Base-by-base conservation (phyloP, 2,113 vertebrate genomes). In the Tauraco erythrolophus region DNA sequence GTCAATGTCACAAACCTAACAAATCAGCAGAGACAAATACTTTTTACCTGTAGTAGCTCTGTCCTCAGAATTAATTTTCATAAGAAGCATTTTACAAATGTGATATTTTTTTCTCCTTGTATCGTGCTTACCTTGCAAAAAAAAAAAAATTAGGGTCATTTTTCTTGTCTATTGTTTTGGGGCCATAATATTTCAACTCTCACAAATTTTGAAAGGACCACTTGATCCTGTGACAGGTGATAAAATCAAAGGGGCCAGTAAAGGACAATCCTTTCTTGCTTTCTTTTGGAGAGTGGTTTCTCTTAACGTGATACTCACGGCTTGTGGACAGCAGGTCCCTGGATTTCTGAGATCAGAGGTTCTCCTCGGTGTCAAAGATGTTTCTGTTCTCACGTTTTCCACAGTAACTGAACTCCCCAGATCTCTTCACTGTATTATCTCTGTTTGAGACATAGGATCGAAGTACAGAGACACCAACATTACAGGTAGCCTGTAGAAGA, bases 211-310 rank as follows among this genome's bases (percentile, higher is more conserved):
- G 96, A 97, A 98, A 97, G 85, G 35, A 84, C 88, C 82, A 45
- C 82, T 96, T 97, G 91, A 92, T 84, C 93, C 82, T 95, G 81
- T 95, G 92, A 92, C 94, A 97, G 91, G 65, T 90, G 93, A 91
- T 97, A 66, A 79, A 96, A 96, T 93, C 94, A 96, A 90, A 96
- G 50, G 14, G 84, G 48, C 89, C 37, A 17, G 69, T 50, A 79
- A 93, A 95, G 84, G 78, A 94, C 84, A 65, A 51, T 11, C 28
- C 81, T 92, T 71, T 68, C 69, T 48, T 21, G 9, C 50, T 54
- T 74, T 24, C 86, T 84, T 79, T 94, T 5, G 46, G 41, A 61
- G 56, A 28, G 37, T 23, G 41, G 7, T 61, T 92, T 57, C 72
- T 78, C 62, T 81, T 30, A 41, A 27, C 3, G 6, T 2, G 4